Conservation (phyloP, 2,888 invertebrate genomes). For the Papilio demoleus region DNA sequence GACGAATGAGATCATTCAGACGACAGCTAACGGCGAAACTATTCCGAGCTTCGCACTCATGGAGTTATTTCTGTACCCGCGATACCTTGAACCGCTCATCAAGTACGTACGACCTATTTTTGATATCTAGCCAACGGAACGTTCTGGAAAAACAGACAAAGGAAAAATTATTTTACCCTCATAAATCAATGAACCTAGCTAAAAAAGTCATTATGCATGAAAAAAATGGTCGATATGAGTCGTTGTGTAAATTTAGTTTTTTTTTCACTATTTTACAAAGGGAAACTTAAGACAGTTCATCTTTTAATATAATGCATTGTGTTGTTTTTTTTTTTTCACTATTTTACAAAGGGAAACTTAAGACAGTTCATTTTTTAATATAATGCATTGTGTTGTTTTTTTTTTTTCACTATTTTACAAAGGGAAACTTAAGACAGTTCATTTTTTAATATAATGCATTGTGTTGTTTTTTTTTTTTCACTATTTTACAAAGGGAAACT, state of each 20-base stretch:
- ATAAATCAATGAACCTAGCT: neutral
- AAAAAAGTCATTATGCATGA: neutral
- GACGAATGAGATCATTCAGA: constrained; percentile 49
- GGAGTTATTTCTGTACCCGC: constrained; percentile 66
- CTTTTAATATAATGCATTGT: too few species aligned
- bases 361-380: too few species aligned
- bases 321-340: too few species aligned
- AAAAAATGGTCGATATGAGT: neutral
- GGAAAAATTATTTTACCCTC: constrained; percentile 43
- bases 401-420: too few species aligned
- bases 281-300: too few species aligned
- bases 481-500: too few species aligned
- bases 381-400: too few species aligned
- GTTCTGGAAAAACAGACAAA: constrained; percentile 54
- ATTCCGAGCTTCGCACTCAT: constrained; percentile 73
- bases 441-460: too few species aligned
- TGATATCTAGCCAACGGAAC: constrained; percentile 61
- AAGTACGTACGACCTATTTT: constrained; percentile 71
- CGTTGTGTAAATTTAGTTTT: neutral
- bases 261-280: neutral
- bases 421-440: too few species aligned
- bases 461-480: too few species aligned
- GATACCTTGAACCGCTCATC: constrained; percentile 73
- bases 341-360: too few species aligned
- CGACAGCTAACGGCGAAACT: constrained; percentile 61